phyloP scores from a whole-genome alignment of 2,113 vertebrate species.

The Corvus moneduloides region DNA sequence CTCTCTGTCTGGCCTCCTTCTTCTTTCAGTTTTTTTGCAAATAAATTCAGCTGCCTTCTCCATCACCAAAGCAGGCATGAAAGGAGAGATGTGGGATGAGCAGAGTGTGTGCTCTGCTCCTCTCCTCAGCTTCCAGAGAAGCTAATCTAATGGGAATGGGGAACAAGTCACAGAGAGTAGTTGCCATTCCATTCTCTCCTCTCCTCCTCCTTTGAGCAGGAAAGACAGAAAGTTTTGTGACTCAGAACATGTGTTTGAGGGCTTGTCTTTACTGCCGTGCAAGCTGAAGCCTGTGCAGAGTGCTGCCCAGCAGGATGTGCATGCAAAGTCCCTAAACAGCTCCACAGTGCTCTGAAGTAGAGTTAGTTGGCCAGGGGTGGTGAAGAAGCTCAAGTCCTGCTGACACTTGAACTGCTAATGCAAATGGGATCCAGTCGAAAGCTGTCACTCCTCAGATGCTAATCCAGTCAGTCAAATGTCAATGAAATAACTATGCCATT shows the following conservation, averaged over 20 bases:
- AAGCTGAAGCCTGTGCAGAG: background rate
- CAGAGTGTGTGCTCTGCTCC: background rate
- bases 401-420: background rate
- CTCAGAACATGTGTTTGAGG: background rate
- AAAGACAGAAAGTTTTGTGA: background rate
- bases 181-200: background rate
- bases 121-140: background rate
- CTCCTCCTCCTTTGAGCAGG: background rate
- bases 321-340: background rate
- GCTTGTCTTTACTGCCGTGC: background rate
- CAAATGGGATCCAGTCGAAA: background rate
- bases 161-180: background rate
- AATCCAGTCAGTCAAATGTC: background rate
- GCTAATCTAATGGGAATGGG: background rate
- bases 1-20: background rate
- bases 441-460: background rate
- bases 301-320: rapidly evolving
- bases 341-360: background rate
- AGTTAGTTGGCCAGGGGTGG: background rate
- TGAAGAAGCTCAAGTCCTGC: background rate
- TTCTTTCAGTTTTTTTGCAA: background rate
- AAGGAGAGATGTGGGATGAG: background rate
- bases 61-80: background rate
- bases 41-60: background rate
- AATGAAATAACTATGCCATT: background rate